Evolutionary conservation across 2,888 invertebrate genomes (phyloP), one percentile per base, ranked within the genome.

Genomic region (Diachrysia chrysitis): DNA sequence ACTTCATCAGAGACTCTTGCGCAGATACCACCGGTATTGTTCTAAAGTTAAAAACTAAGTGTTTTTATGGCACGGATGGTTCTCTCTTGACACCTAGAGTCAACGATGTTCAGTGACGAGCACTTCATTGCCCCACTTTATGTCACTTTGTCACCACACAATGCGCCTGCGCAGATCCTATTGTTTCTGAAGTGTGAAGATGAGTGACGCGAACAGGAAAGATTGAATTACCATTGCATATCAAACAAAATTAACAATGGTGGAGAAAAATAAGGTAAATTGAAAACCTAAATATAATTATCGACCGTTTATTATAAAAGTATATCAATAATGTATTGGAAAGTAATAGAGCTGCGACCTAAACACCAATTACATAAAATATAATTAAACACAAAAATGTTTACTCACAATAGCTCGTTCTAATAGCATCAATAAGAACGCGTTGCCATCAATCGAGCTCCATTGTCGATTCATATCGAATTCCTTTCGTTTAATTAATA

Each of bases 401-500:
- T 84, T 78, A 76, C 77, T 69, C 66, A 85, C 83, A 84, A 84
- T 81, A 71, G 76, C 63, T 58, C 59, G 17, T 42, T 67, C 78
- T 76, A 76, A 77, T 69, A 69, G 71, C 76, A 48, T 73, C 81
- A 71, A 73, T 74, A 71, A 82, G 79, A 32, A 71, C 56, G 69
- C 64, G 59, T 62, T 55, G 16, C 60, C 79, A 58, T 66, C 81
- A 58, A 59, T 61, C 66, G 65, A 67, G 71, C 67, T 63, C 72
- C 66, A 71, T 81, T 83, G 81, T 83, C 73, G 82, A 78, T 76
- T 73, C 80, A 78, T 84, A 87, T 86, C 84, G 71, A 85, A 85
- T 87, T 86, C 81, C 88, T 73, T 68, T 76, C 75, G 77, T 82
- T 79, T 86, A 86, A 87, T 87, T 87, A 87, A 87, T 85, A 82